Base-by-base conservation (phyloP, 2,113 vertebrate species). In the Mastomys natalensis region DNA sequence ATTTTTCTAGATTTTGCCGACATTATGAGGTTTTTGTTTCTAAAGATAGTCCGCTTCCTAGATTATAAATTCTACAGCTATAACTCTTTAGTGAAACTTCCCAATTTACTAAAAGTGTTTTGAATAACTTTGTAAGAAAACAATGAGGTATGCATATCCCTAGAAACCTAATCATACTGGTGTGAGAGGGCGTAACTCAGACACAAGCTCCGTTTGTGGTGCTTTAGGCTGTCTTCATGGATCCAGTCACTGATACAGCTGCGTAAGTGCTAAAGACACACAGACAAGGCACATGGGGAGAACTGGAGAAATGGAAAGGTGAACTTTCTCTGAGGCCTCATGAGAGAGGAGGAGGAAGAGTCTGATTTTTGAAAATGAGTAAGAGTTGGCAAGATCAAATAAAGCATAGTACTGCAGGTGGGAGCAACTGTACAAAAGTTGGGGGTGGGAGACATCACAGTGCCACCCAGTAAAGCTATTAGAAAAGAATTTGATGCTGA, bases 51-150 rank as follows among this genome's bases (percentile, higher is more conserved):
- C 37, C 55, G 26, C 12, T 86, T 85, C 29, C 91, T 72, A 85
- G 77, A 64, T 81, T 43, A 88, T 48, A 88, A 88, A 93, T 17
- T 62, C 37, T 87, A 55, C 29, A 62, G 37, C 87, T 88, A 68
- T 34, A 92, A 92, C 73, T 95, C 53, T 87, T 94, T 90, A 91
- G 16, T n/a, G 74, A 84, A 40, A 5, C 19, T 22, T 3, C 16
- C 22, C 19, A 86, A 53, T 55, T 60, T 86, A 89, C 43, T 92
- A 68, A 90, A 93, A 43, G 34, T 89, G 12, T 84, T 90, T 93
- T 55, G 66, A 55, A 73, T 24, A 51, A 7, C 62, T 84, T 87
- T 84, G 5, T 74, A 37, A 55, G 37, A 92, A 95, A 53, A 21
- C 48, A 95, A 21, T 58, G 51, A 89, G 19, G 15, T 29, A 85